These are phyloP conservation scores for Eilema caniola DNA, from an alignment of 2,888 invertebrate genomes.

Conservation along the genomic window DNA sequence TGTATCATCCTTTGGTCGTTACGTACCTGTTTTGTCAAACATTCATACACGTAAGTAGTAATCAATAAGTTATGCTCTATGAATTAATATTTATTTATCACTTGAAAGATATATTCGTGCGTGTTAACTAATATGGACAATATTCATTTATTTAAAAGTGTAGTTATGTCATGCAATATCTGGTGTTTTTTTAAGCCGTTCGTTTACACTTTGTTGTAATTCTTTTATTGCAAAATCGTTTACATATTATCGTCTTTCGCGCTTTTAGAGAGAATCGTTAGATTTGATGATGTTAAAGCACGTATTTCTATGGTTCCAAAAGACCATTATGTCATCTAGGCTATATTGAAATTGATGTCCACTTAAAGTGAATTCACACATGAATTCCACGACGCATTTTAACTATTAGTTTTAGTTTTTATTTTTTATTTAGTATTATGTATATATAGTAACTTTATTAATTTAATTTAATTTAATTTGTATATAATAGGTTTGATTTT, in stretches of 20 bases:
- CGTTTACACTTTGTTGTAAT: background rate
- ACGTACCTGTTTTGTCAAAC: conserved; percentile 54
- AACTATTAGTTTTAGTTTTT: too few species aligned
- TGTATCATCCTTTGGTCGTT: conserved; percentile 61
- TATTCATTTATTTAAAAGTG: background rate
- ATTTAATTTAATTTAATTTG: too few species aligned
- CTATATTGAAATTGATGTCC: background rate
- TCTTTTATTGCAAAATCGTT: background rate
- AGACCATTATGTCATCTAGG: background rate
- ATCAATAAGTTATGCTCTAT: conserved; percentile 6
- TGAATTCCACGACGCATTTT: too few species aligned
- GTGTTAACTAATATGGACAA: background rate
- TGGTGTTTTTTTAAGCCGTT: background rate
- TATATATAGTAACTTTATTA: too few species aligned
- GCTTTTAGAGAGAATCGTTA: background rate
- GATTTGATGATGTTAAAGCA: background rate
- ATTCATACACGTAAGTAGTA: conserved; percentile 59
- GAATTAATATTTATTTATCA: conserved; percentile 9
- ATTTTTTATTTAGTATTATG: too few species aligned
- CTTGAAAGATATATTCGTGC: background rate
- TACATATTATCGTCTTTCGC: background rate
- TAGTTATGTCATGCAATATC: background rate
- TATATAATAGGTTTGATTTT: too few species aligned
- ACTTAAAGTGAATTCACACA: too few species aligned
- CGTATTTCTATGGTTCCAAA: background rate